Conservation (phyloP, 2,888 invertebrate genomes). For the Drosophila nr. perissopoda region DNA sequence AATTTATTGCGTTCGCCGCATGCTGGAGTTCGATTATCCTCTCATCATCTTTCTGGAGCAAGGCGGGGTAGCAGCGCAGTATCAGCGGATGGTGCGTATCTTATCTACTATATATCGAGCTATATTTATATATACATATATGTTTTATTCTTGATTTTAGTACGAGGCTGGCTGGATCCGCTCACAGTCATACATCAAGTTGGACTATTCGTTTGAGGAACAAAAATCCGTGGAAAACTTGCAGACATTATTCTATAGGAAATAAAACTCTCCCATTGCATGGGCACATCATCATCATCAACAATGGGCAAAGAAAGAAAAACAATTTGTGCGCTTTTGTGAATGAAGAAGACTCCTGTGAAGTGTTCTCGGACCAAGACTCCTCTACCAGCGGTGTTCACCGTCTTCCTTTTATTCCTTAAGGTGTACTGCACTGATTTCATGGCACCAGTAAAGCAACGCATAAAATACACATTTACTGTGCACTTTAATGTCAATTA, state of each 20-base stretch:
- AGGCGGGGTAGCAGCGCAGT: too few relatives aligned
- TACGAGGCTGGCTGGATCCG: slow-evolving; percentile 36
- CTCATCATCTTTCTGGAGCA: too few relatives aligned
- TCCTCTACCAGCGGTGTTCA: neutral
- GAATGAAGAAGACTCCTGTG: neutral
- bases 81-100: too few relatives aligned
- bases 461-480: neutral
- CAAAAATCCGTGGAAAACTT: slow-evolving; percentile 37
- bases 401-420: neutral
- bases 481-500: slow-evolving; percentile 2
- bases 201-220: slow-evolving; percentile 33
- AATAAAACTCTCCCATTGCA: neutral
- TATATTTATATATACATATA: too few relatives aligned
- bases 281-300: neutral
- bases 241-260: slow-evolving; percentile 43
- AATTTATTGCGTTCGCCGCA: too few relatives aligned
- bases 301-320: neutral
- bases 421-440: neutral
- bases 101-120: too few relatives aligned
- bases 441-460: neutral
- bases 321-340: neutral
- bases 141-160: slow-evolving; percentile 3
- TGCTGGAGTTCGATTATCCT: too few relatives aligned
- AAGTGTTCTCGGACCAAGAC: neutral
- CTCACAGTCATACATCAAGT: slow-evolving; percentile 21